Evolutionary conservation across 2,113 vertebrate genomes (phyloP).

Genomic region (Gnathonemus longibarbis): DNA sequence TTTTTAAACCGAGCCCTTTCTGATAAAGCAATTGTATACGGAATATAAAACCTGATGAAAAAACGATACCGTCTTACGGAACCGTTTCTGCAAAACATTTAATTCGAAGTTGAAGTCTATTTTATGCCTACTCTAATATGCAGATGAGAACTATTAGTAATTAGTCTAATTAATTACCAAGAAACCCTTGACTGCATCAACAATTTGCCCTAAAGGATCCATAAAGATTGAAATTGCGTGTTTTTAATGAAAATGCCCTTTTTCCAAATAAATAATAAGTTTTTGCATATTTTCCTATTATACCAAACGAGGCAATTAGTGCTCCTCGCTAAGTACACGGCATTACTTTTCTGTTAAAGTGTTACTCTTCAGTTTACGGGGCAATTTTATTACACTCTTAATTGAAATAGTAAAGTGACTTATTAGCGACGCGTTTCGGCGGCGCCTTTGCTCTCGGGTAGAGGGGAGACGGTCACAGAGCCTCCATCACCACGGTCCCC

Average conservation of each 20-base stretch:
- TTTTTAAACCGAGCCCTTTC: background rate
- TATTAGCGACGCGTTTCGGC: slow-evolving; percentile 9
- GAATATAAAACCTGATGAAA: background rate
- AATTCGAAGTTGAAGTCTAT: slow-evolving; percentile 15
- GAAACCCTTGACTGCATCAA: slow-evolving; percentile 8
- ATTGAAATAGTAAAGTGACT: slow-evolving; percentile 20
- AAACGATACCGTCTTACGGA: slow-evolving; percentile 6
- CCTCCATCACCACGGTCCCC: background rate
- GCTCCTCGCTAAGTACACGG: slow-evolving; percentile 5
- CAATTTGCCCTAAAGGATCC: slow-evolving; percentile 18
- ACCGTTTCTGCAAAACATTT: slow-evolving; percentile 1
- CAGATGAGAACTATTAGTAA: slow-evolving; percentile 2
- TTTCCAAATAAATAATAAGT: slow-evolving; percentile 20
- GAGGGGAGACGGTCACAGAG: background rate
- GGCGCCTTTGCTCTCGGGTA: slow-evolving; percentile 3
- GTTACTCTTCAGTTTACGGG: slow-evolving; percentile 13
- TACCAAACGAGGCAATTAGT: slow-evolving; percentile 19
- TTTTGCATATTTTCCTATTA: slow-evolving; percentile 19
- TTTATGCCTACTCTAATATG: slow-evolving; percentile 7
- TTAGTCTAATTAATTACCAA: slow-evolving; percentile 22
- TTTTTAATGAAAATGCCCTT: slow-evolving; percentile 22
- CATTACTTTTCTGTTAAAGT: slow-evolving; percentile 15
- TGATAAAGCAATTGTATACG: background rate
- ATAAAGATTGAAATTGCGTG: slow-evolving; percentile 18
- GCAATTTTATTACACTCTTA: slow-evolving; percentile 22